phyloP scores from a whole-genome alignment of 2,888 invertebrate species.

The Drosophila macrothrix region DNA sequence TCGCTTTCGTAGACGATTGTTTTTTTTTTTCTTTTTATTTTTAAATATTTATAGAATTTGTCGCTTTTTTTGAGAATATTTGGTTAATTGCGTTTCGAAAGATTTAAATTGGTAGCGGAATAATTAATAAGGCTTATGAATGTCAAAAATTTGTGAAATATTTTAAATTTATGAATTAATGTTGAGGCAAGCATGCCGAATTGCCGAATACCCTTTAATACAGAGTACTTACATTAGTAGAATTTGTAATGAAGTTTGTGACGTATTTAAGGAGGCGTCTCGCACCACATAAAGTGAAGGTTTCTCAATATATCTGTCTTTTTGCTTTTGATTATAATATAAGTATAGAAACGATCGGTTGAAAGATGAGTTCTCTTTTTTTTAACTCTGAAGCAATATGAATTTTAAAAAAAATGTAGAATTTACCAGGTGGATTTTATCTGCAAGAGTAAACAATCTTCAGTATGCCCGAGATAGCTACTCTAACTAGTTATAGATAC shows the following conservation, averaged over 20 bases:
- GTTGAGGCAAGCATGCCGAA: background rate
- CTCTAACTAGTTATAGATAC: background rate
- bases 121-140: slow-evolving; percentile 9
- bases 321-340: background rate
- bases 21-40: slow-evolving; percentile 23
- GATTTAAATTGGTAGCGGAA: slow-evolving; percentile 5
- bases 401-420: background rate
- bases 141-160: background rate
- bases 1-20: slow-evolving; percentile 43
- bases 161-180: background rate
- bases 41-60: slow-evolving; percentile 44
- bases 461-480: background rate
- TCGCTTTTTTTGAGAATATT: slow-evolving; percentile 13
- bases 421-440: background rate
- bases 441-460: background rate
- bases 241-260: too few species aligned
- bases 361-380: background rate
- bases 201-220: background rate
- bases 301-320: background rate
- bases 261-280: too few species aligned
- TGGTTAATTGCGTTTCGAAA: slow-evolving; percentile 21
- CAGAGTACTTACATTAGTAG: background rate
- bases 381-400: background rate
- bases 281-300: background rate
- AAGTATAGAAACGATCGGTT: background rate